These are phyloP conservation scores for Phylloscopus whistleri DNA, from an alignment of 2,113 vertebrate species.

Conservation along the genomic window DNA sequence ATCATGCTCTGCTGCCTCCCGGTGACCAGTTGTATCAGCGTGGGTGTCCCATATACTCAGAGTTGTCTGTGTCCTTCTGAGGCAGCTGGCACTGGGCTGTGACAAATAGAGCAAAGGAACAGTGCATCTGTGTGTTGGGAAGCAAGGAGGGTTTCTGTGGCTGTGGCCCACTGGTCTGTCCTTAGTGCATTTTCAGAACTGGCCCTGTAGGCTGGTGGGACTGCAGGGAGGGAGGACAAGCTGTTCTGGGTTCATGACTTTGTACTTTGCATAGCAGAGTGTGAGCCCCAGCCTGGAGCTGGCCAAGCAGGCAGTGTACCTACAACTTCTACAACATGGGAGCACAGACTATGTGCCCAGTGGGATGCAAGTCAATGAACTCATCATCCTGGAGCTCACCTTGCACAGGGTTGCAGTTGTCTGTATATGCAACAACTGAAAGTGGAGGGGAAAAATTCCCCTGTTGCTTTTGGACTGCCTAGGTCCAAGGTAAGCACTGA, in stretches of 20 bases:
- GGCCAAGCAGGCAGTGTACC: not conserved
- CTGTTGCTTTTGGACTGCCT: not conserved
- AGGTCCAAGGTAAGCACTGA: not conserved
- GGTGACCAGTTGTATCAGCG: not conserved
- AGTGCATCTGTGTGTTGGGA: not conserved
- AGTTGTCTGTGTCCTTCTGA: not conserved
- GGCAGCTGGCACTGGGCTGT: fast-evolving
- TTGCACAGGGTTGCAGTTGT: not conserved
- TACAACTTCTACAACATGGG: not conserved
- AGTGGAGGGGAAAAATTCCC: not conserved
- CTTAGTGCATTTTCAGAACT: not conserved
- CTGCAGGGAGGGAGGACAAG: not conserved
- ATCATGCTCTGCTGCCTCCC: not conserved
- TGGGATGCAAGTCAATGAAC: not conserved
- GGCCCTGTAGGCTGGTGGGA: not conserved
- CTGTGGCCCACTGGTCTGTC: not conserved
- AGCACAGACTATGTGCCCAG: not conserved
- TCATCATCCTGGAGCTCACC: not conserved
- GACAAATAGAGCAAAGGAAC: not conserved
- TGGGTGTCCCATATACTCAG: fast-evolving
- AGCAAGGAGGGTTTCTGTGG: not conserved
- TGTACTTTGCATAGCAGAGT: no score
- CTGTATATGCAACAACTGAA: not conserved
- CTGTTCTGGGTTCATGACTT: not conserved
- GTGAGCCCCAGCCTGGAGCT: not conserved